phyloP scores from a whole-genome alignment of 2,888 invertebrate species.

The Linnaemya vulpina region DNA sequence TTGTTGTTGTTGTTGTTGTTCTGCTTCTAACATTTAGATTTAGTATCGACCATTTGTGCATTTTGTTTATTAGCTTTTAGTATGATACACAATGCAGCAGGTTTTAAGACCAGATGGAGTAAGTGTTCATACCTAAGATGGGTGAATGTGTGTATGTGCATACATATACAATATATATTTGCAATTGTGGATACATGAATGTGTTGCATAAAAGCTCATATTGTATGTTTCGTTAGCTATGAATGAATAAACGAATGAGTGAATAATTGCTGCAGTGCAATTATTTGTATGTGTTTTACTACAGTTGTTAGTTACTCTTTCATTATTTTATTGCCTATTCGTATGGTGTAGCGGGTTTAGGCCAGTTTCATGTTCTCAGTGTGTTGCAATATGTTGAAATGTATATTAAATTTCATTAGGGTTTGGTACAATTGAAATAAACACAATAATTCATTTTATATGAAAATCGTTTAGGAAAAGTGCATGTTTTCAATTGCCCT shows the following conservation, averaged over 20 bases:
- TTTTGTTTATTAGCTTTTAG: constrained; percentile 71
- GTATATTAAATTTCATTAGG: constrained; percentile 70
- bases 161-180: constrained; percentile 1
- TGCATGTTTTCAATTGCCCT: constrained; percentile 60
- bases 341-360: not conserved
- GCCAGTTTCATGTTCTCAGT: not conserved
- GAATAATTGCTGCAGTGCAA: constrained; percentile 70
- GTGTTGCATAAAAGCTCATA: constrained; percentile 1
- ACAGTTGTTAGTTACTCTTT: constrained; percentile 49
- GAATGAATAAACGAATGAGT: constrained; percentile 68
- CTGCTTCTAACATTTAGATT: constrained; percentile 60
- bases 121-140: constrained; percentile 49
- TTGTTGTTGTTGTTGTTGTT: too few species aligned
- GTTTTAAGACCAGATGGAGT: constrained; percentile 59
- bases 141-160: constrained; percentile 10
- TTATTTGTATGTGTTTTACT: constrained; percentile 66
- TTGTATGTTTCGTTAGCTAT: constrained; percentile 55
- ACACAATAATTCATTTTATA: constrained; percentile 55
- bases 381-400: constrained; percentile 62
- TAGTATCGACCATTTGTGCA: constrained; percentile 69
- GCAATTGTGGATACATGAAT: constrained; percentile 35
- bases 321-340: constrained; percentile 56
- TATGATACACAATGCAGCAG: constrained; percentile 70
- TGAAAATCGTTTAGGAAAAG: constrained; percentile 53
- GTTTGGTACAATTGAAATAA: constrained; percentile 67